These are phyloP conservation scores for Karalla daura DNA, from an alignment of 2,797 vertebrate genomes.

Conservation along the genomic window DNA sequence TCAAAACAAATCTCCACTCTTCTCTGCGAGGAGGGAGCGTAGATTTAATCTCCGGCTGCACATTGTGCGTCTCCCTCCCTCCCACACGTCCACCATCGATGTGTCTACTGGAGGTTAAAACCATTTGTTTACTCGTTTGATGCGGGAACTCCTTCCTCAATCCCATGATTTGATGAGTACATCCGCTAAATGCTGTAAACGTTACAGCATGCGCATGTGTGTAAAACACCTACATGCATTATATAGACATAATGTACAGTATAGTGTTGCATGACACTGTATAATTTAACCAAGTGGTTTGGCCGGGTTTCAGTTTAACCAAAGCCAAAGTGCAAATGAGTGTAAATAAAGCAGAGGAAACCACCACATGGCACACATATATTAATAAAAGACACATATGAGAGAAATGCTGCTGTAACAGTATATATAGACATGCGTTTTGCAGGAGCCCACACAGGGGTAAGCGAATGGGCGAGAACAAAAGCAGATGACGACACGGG, in stretches of 20 bases:
- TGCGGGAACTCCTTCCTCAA: background rate
- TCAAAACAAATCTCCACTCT: conserved; percentile 48
- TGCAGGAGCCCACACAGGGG: background rate
- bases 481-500: background rate
- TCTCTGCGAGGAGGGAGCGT: conserved; percentile 1
- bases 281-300: conserved; percentile 26
- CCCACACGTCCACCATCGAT: background rate
- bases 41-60: conserved; percentile 2
- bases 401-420: background rate
- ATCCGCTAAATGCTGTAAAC: background rate
- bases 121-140: background rate
- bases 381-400: background rate
- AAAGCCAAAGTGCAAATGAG: conserved; percentile 17
- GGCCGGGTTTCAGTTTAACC: conserved; percentile 6
- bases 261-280: conserved; percentile 7
- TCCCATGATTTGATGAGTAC: background rate
- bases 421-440: background rate
- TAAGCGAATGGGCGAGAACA: background rate
- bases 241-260: background rate
- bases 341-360: conserved; percentile 3
- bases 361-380: background rate
- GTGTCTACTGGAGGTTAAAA: background rate
- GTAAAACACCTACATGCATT: background rate
- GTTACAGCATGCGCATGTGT: background rate
- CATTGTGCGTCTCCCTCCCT: background rate